Evolutionary conservation across 2,113 vertebrate genomes (phyloP), one percentile per base, ranked within the genome.

Genomic region (Notarius lentiginosus): DNA sequence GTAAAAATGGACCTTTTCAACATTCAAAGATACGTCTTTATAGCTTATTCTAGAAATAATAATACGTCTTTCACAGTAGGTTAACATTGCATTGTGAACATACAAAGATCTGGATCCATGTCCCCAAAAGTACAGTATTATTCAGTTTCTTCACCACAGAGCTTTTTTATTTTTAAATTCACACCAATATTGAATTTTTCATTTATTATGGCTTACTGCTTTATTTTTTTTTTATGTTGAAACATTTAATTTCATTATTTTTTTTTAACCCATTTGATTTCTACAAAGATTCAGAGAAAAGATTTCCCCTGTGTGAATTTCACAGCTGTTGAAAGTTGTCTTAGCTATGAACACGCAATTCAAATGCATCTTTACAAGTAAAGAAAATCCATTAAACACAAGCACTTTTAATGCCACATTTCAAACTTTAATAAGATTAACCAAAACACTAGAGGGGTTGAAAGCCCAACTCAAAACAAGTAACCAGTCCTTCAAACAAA

Each of bases 11-110:
- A n/a, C 68, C 70, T 51, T 83, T 83, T 11, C 53, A 63, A 72
- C 60, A 47, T 68, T 83, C 56, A 79, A 60, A 86, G n/a, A 72
- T 11, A 41, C 83, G 56, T 58, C 27, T 88, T 86, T 75, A 58
- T 76, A 84, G 58, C 63, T 80, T 22, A 41, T 68, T 80, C 63
- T 55, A 55, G 68, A 41, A 60, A 30, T 70, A 58, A 79, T 41
- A 41, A 41, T 41, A 41, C 2, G 41, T 41, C 41, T 41, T n/a
- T 11, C 5, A n/a, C 49, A n/a, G 73, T 1, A 34, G 41, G 41
- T 49, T 24, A 14, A 24, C 41, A 15, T 76, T 12, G 22, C 47
- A 53, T 7, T 76, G 47, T 53, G 70, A 30, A 53, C 41, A 85
- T 76, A 27, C 72, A 41, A 77, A 4, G 47, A 63, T 41, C 53